Evolutionary conservation across 2,113 vertebrate species (phyloP), one percentile per base, ranked within the genome.

Genomic region (Cottus gobio): DNA sequence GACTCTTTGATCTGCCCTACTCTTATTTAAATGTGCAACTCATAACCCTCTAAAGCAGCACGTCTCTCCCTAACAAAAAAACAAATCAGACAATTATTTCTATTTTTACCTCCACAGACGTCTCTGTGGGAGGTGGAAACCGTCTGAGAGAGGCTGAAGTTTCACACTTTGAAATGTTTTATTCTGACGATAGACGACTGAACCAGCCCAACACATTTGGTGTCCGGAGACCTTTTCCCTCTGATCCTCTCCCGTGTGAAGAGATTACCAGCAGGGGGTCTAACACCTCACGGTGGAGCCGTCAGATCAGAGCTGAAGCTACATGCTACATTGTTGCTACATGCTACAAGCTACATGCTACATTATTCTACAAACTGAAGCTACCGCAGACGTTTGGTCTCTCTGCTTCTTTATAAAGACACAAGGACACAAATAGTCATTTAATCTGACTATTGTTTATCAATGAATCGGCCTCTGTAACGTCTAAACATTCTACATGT

Each of bases 241-340:
- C 3, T 85, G 26, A 80, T 78, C 66, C 50, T 64, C 58, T 82
- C 65, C 57, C 20, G n/a, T 48, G 61, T 60, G 74, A 71, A 24
- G 71, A 37, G 77, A 79, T 88, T 77, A 80, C 22, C 46, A 56
- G 42, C 26, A 60, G 79, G 62, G 31, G 30, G 36, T 76, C 24
- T 71, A n/a, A 54, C 42, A 44, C 57, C 68, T 28, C 44, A 42
- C 80, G 44, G 76, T 28, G 9, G 71, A 77, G 68, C 76, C 11
- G 80, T 57, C 69, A n/a, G 70, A 67, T 66, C 56, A 83, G 18
- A 71, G 11, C 36, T 3, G 12, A 60, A 26, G n/a, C n/a, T n/a
- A n/a, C n/a, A n/a, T n/a, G n/a, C n/a, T n/a, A n/a, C n/a, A n/a
- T n/a, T n/a, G n/a, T n/a, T n/a, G n/a, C n/a, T n/a, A n/a, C n/a